Base-by-base conservation (phyloP, 2,113 vertebrate genomes). In the western clawed frog (Xenopus tropicalis) region DNA sequence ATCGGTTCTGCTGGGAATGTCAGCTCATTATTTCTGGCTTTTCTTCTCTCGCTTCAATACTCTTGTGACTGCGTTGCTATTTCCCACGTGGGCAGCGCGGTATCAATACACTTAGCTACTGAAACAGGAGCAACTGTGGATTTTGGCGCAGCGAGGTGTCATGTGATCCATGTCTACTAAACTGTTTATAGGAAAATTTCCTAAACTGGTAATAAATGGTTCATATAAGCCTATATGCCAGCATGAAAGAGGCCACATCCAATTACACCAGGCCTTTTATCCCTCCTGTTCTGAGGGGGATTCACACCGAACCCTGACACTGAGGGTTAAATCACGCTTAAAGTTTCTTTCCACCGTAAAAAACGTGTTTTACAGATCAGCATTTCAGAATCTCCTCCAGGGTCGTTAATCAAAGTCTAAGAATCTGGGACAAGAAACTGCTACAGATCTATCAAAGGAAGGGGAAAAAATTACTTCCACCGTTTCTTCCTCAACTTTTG, bases 331-430 rank as follows among this genome's bases (percentile, higher is more conserved):
- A 54, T 13, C 11, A 11, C 7, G 52, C 10, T 54, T 17, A 54
- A 54, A n/a, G 52, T 54, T n/a, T 54, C 8, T 54, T n/a, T 54
- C 19, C 8, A 54, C 9, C 3, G 14, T 54, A 54, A 54, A 48
- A 4, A 54, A n/a, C 4, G 10, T 4, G 19, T n/a, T 54, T 63
- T 11, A 37, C 19, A 44, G 22, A 20, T 14, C 59, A 37, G 59
- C 70, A 29, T 63, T 52, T 54, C 46, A 62, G 42, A 63, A 52
- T 71, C 19, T 37, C 14, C 43, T 52, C 58, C 25, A 52, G n/a
- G 3, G 23, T 63, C 22, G 37, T 71, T 71, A 52, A 63, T 71
- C 70, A 71, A 71, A 52, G 70, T 63, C 70, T 11, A 14, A 48
- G 42, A 48, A 71, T 63, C 44, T 71, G 70, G 70, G 70, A 14